Conservation (phyloP, 1,140 invertebrate species). For the Heliothis subflexa region DNA sequence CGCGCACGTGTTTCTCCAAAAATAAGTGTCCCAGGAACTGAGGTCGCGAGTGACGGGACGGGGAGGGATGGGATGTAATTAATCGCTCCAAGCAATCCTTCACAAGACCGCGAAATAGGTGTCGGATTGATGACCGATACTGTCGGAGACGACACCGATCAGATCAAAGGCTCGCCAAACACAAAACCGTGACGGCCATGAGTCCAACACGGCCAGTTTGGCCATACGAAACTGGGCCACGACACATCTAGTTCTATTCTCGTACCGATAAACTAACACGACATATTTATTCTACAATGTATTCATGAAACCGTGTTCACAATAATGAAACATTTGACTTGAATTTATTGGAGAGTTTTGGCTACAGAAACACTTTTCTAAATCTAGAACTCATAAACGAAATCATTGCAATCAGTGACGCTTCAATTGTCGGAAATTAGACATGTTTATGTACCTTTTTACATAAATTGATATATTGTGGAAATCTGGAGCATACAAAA, state of each 20-base stretch:
- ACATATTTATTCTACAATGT: conserved; percentile 77
- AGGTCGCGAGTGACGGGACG: conserved; percentile 17
- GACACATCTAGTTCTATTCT: conserved; percentile 76
- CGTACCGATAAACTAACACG: conserved; percentile 69
- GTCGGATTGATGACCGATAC: conserved; percentile 50
- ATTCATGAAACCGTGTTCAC: conserved; percentile 64
- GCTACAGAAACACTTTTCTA: conserved; percentile 25
- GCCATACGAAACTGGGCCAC: conserved; percentile 71
- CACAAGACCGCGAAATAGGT: conserved; percentile 46
- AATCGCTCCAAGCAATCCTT: conserved; percentile 50
- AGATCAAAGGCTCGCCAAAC: conserved; percentile 70
- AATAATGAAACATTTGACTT: conserved; percentile 64
- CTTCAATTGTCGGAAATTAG: conserved; percentile 53
- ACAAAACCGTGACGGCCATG: conserved; percentile 60
- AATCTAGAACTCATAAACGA: conserved; percentile 46
- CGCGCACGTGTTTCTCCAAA: conserved; percentile 65
- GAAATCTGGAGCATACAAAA: conserved; percentile 34
- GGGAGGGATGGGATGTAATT: conserved; percentile 56
- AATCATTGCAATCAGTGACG: conserved; percentile 49
- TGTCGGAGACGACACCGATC: conserved; percentile 56
- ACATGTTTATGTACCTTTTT: conserved; percentile 48
- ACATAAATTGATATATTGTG: conserved; percentile 8
- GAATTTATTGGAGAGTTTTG: conserved; percentile 51
- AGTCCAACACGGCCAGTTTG: conserved; percentile 64
- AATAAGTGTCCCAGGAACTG: conserved; percentile 65